Evolutionary conservation across 92 coral and sea anemone species (phyloP), one percentile per base, ranked within the genome.

Genomic region (Zoanthus sociatus): DNA sequence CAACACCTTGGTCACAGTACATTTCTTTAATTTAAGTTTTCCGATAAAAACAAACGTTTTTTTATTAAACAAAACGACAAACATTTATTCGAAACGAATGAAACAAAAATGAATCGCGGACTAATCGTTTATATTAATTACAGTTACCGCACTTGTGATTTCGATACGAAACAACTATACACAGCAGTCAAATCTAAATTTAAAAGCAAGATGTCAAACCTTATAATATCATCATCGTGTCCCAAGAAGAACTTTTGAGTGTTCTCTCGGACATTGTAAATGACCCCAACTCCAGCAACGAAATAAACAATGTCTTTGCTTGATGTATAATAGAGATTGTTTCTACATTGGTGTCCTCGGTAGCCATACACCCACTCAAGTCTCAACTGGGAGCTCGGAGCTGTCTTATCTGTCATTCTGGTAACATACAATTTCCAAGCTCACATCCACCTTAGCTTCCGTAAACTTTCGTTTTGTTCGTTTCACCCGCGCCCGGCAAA

Each of bases 281-380:
- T 97, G 51, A 97, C 97, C 26, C 98, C 99, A 72, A 97, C 98
- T 7, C 99, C 99, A 73, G 99, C 99, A 5, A 95, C 99, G 87
- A 97, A 97, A 87, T 97, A 97, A 83, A 97, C 99, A 33, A 95
- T 84, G 44, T 95, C 99, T 69, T 93, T 97, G 73, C 93, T 68
- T n/a, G 94, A 86, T 0, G 97, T 95, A 88, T 95, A 95, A 91
- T 85, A 97, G 9, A 97, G 92, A 87, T 97, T 97, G 89, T 97
- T 97, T 69, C 99, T 79, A 87, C 99, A 97, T 26, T 97, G 99
- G 67, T 97, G 99, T 33, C 99, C 99, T 3, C 99, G 90, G 89
- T 97, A 97, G 82, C 99, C 99, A 67, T 97, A 97, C 16, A 97
- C 99, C 99, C 99, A 97, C 81, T 97, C 99, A 71, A 97, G 92